A percentile compares a stretch with the other conserved stretches of the same genome.
These are phyloP conservation scores for Lepisosteus oculatus DNA, from an alignment of 2,113 vertebrate species.

Conservation along the genomic window DNA sequence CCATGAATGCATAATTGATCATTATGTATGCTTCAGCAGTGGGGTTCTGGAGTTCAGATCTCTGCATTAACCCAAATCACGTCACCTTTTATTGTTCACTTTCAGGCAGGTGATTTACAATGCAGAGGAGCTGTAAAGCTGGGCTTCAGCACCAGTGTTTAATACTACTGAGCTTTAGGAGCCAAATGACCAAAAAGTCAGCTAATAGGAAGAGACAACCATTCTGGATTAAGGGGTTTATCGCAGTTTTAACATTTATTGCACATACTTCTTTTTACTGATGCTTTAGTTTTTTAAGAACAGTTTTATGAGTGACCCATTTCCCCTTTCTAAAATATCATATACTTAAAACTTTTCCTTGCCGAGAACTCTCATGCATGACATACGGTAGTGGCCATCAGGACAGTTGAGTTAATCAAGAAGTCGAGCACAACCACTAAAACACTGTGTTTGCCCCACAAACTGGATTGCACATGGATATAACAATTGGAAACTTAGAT, in stretches of 20 bases:
- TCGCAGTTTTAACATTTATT: conserved; percentile 10
- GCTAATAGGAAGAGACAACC: conserved; percentile 11
- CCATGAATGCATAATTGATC: conserved; percentile 27
- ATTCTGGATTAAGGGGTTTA: conserved; percentile 25
- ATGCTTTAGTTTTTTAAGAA: conserved; percentile 17
- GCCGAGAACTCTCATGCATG: too few relatives aligned
- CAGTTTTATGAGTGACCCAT: conserved; percentile 1
- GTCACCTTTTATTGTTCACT: conserved; percentile 23
- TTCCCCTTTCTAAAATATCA: conserved; percentile 2
- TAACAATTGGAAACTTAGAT: too few relatives aligned
- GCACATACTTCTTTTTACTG: conserved; percentile 8
- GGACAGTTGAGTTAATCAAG: too few relatives aligned
- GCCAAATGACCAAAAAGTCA: conserved; percentile 19
- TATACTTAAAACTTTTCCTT: too few relatives aligned
- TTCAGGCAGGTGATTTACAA: conserved; percentile 29
- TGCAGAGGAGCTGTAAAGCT: conserved; percentile 7
- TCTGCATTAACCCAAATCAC: conserved; percentile 21
- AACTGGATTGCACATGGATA: too few relatives aligned
- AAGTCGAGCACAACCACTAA: too few relatives aligned
- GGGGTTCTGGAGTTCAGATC: conserved; percentile 9
- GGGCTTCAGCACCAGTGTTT: neutral
- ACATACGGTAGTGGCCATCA: too few relatives aligned
- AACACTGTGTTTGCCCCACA: too few relatives aligned
- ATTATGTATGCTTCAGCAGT: conserved; percentile 25
- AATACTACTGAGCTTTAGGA: conserved; percentile 14